Evolutionary conservation across 2,888 invertebrate species (phyloP), one percentile per base, ranked within the genome.

Genomic region (Microplitis deprimator): DNA sequence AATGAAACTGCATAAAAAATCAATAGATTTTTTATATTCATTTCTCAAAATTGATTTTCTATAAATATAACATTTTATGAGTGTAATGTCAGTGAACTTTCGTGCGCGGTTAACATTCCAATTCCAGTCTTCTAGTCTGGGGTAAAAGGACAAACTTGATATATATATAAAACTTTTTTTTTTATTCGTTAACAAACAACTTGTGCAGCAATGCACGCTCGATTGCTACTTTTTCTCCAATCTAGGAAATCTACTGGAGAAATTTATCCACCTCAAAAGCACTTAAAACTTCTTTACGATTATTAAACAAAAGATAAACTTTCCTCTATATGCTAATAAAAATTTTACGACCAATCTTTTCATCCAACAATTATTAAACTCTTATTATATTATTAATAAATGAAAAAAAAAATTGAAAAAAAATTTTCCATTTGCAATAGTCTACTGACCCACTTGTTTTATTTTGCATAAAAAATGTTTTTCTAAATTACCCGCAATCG

Each of bases 391-490:
- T 16, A 74, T 60, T 13, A 29, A 65, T 62, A 16, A 29, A 29
- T 29, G 29, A 29, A 29, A 29, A 29, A 20, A 29, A 29, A 29
- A 29, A 4, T 29, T 29, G 29, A 29, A 29, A 29, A 29, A 20
- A 67, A 73, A 17, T 72, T 64, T 64, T 61, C 38, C 64, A 65
- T 39, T 73, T n/a, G 16, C 41, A 70, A 64, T 61, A 77, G n/a
- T 77, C 70, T 65, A 77, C 77, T 77, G 73, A 77, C 77, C 77
- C 65, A 77, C 68, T 77, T 73, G 73, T 16, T 13, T 40, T 38
- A 16, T 40, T 65, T 41, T 61, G 17, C 13, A 41, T 41, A 39
- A 16, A 10, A 16, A 70, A 41, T 41, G 40, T 38, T 38, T 70
- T 64, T n/a, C n/a, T 59, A 65, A 29, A 50, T 59, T 41, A 41